Base-by-base conservation (phyloP, 1,140 invertebrate species). In the Caerostris darwini region DNA sequence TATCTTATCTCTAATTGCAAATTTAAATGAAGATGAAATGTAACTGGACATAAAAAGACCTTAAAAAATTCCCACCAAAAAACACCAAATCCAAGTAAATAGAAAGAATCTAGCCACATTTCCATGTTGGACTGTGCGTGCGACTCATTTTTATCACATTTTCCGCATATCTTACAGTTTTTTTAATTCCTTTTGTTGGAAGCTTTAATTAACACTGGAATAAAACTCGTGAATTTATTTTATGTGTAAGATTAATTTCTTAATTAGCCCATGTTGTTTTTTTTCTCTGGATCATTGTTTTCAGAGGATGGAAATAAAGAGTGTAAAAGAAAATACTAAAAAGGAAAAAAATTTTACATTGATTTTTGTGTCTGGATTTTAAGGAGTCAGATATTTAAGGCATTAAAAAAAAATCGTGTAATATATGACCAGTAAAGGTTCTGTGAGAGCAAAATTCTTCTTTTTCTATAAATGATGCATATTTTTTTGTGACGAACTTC, bases 121-220 rank as follows among this genome's bases (percentile, higher is more conserved):
- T 19, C 5, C 19, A 81, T 34, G 71, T 7, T 3, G 50, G 50
- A 17, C 61, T 17, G 61, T 64, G 61, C n/a, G 61, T 64, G 61
- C n/a, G 61, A 64, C 61, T 17, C 50, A 34, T 53, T 81, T 77
- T 81, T 81, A 53, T 81, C 19, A 81, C 71, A 81, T 81, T 81
- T 19, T 19, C 6, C 3, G 50, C 19, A 81, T 81, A 53, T 81
- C 71, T 53, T 50, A 7, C 19, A n/a, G 17, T 81, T 81, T 81
- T 53, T 81, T 5, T 19, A 53, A 81, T 81, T 81, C 71, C 71
- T 50, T 64, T 81, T 81, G 71, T 81, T 53, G n/a, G 71, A 19
- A 81, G n/a, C 71, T n/a, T 81, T 81, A 81, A 81, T 81, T 81
- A 81, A 81, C n/a, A 81, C 71, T 81, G 17, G 50, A 81, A 53